Evolutionary conservation across 2,888 invertebrate genomes (phyloP), one percentile per base, ranked within the genome.

Genomic region (Spilosoma lubricipeda): DNA sequence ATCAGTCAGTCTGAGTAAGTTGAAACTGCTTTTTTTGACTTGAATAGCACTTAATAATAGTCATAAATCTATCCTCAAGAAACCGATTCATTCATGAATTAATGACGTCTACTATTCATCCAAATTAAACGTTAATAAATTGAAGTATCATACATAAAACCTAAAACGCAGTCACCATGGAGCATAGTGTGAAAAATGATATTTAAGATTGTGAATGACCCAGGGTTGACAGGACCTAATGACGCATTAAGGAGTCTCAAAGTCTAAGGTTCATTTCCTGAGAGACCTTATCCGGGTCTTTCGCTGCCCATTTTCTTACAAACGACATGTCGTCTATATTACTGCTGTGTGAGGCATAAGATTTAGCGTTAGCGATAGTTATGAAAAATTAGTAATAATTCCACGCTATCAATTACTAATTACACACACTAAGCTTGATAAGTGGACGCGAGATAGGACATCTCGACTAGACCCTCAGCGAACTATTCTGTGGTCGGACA

Each of bases 251-350:
- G 84, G 82, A 80, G 84, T 86, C 85, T 82, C 86, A 83, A 79
- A 84, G 85, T 85, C 84, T 80, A 82, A 87, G 79, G 81, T 86
- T 91, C 88, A 91, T 91, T 91, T 91, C 91, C 91, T 87, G 85
- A 64, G 86, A 80, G 88, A 82, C 84, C 79, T 80, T 77, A 76
- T 72, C 81, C 80, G 76, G 81, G 80, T 80, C 82, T 82, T 83
- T 82, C 82, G 82, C 77, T 81, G 80, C 77, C 83, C 82, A 86
- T 89, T 87, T 86, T 84, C 82, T 80, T 85, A 87, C 86, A 87
- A 88, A 89, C 85, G 89, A 88, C 86, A 84, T 85, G 84, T 88
- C 84, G 82, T 88, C 83, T 85, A 79, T 87, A 83, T 86, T 80
- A 77, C 72, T 72, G 70, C 77, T 84, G 78, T 67, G 36, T 69